These are phyloP conservation scores for Phaetusa simplex DNA, from an alignment of 2,113 vertebrate species.

Conservation along the genomic window DNA sequence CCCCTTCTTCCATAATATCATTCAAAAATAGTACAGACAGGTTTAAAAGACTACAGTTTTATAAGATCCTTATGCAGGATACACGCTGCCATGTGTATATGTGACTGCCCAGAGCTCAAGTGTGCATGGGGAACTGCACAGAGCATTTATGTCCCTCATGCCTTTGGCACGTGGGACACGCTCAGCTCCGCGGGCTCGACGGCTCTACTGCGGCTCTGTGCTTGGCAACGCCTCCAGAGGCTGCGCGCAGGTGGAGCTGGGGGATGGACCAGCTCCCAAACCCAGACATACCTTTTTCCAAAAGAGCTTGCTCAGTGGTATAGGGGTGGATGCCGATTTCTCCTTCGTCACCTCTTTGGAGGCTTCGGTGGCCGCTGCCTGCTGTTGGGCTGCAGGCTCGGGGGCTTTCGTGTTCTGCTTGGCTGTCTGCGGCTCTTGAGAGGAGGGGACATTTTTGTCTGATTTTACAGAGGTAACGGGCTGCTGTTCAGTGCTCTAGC, in stretches of 20 bases:
- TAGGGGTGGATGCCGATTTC: slow-evolving; percentile 54
- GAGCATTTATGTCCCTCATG: accelerated
- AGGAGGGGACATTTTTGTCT: slow-evolving; percentile 36
- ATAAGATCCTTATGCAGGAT: not conserved
- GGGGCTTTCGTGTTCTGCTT: slow-evolving; percentile 54
- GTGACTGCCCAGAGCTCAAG: not conserved
- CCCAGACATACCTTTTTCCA: slow-evolving; percentile 76
- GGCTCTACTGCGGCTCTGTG: not conserved
- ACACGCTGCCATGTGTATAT: accelerated
- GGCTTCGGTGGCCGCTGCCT: not conserved
- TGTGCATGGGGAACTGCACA: accelerated
- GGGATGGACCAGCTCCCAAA: not conserved
- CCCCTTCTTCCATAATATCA: not conserved
- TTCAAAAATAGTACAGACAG: not conserved
- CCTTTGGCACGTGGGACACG: not conserved
- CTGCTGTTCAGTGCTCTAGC: slow-evolving; percentile 65
- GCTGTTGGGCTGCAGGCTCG: not conserved
- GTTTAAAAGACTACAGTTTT: not conserved
- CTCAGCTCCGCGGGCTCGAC: not conserved
- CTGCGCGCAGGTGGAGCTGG: not conserved
- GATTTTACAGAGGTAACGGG: slow-evolving; percentile 25
- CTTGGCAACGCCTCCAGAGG: accelerated
- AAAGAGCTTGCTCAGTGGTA: slow-evolving; percentile 75
- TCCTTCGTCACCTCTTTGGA: slow-evolving; percentile 64
- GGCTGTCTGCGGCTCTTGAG: slow-evolving; percentile 11